These are phyloP conservation scores for Rhagoletis zephyria DNA, from an alignment of 1,140 invertebrate genomes.

Conservation along the genomic window DNA sequence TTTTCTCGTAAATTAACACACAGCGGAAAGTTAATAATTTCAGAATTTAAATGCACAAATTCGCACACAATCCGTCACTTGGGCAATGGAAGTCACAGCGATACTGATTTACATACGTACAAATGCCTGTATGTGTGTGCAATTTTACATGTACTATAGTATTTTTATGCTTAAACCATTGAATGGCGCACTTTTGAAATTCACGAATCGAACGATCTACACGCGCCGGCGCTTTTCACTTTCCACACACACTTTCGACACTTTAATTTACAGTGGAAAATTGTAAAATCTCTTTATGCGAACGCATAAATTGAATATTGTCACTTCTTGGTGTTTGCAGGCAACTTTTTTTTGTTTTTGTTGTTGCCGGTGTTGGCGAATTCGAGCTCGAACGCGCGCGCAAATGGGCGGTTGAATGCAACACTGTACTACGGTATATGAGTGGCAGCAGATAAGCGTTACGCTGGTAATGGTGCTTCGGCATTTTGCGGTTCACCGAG, in stretches of 20 bases:
- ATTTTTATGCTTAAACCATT: not conserved
- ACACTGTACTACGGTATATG: not conserved
- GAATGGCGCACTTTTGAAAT: not conserved
- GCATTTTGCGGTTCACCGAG: slow-evolving; percentile 53
- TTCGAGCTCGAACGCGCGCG: not conserved
- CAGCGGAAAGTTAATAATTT: slow-evolving; percentile 8
- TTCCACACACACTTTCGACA: slow-evolving; percentile 5
- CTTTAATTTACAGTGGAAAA: slow-evolving; percentile 34
- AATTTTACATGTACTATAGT: not conserved
- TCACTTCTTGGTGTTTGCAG: slow-evolving; percentile 40
- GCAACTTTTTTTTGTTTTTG: not conserved
- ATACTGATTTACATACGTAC: not conserved
- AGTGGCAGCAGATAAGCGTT: not conserved
- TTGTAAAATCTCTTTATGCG: slow-evolving; percentile 46
- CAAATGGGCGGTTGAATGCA: not conserved
- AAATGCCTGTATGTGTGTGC: not conserved
- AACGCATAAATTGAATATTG: slow-evolving; percentile 47
- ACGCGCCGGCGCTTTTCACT: slow-evolving; percentile 10
- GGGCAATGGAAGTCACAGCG: not conserved
- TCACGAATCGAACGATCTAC: slow-evolving; percentile 5
- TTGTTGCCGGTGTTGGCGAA: not conserved
- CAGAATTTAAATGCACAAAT: slow-evolving; percentile 37
- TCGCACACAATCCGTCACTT: slow-evolving; percentile 30
- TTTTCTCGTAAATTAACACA: not conserved
- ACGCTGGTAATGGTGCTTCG: slow-evolving; percentile 4